phyloP scores from a whole-genome alignment of 2,113 vertebrate genomes.

The Gymnocephalus cernua region DNA sequence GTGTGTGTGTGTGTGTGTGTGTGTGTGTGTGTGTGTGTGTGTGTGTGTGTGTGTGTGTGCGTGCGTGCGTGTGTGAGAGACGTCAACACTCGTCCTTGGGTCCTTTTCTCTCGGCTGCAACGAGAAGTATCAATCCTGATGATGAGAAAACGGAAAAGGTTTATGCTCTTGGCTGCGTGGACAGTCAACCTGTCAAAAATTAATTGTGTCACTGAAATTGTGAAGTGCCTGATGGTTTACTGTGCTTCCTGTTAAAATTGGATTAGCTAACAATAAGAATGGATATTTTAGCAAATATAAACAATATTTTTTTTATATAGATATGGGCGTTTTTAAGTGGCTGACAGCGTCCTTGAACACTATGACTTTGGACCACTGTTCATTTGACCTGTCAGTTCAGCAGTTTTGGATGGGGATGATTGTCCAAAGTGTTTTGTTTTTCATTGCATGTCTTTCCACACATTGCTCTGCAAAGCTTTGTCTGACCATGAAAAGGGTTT shows the following conservation, averaged over 20 bases:
- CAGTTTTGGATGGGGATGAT: slow-evolving; percentile 2
- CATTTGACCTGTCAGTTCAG: slow-evolving; percentile 34
- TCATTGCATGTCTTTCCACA: slow-evolving; percentile 24
- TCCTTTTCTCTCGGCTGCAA: background rate
- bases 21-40: slow-evolving; percentile 11
- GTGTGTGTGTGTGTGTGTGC: background rate
- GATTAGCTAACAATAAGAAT: background rate
- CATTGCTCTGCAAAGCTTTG: slow-evolving; percentile 22
- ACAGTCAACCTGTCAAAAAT: slow-evolving; percentile 31
- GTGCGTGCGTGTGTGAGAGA: background rate
- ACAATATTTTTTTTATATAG: background rate
- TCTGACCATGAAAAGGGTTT: slow-evolving; percentile 14
- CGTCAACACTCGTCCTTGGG: slow-evolving; percentile 55
- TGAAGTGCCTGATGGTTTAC: background rate
- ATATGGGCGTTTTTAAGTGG: background rate
- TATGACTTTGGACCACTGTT: slow-evolving; percentile 29
- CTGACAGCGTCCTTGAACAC: slow-evolving; percentile 7
- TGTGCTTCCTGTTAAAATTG: slow-evolving; percentile 14
- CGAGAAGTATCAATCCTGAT: background rate
- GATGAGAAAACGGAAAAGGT: too few relatives aligned
- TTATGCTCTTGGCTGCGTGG: slow-evolving; percentile 27
- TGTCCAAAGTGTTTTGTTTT: slow-evolving; percentile 30
- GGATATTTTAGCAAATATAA: background rate
- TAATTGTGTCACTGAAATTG: slow-evolving; percentile 24
- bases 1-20: slow-evolving; percentile 27